Percentiles rank a stretch among this genome's conserved stretches.
Evolutionary conservation across 2,797 vertebrate genomes (phyloP).

Genomic region (Lagodon rhomboides): DNA sequence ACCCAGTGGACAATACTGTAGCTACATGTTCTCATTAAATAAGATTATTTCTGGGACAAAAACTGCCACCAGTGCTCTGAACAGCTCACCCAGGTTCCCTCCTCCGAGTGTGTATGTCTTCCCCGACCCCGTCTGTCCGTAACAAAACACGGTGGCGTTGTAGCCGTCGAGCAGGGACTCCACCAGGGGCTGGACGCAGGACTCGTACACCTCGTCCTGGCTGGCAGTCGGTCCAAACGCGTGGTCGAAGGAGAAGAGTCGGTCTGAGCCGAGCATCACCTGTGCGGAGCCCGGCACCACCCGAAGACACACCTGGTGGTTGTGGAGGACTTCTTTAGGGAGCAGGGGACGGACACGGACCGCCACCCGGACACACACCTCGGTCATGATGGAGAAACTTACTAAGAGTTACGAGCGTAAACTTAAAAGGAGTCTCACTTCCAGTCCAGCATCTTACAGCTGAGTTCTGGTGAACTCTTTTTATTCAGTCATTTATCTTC

Average conservation of each 20-base stretch:
- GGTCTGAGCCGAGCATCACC: slow-evolving; percentile 88
- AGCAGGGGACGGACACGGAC: slow-evolving; percentile 92
- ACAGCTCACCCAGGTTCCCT: slow-evolving; percentile 84
- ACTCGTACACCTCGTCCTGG: slow-evolving; percentile 90
- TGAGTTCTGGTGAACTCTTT: not conserved
- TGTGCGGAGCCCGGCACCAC: slow-evolving; percentile 85
- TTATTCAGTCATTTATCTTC: not conserved
- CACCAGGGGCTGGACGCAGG: slow-evolving; percentile 90
- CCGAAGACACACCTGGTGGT: slow-evolving; percentile 89
- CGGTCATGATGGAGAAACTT: slow-evolving; percentile 79
- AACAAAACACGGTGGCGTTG: slow-evolving; percentile 94
- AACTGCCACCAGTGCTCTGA: too few relatives aligned
- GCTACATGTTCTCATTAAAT: too few relatives aligned
- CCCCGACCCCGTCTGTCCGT: slow-evolving; percentile 94
- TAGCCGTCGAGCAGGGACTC: slow-evolving; percentile 88
- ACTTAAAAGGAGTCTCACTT: not conserved
- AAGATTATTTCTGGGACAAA: too few relatives aligned
- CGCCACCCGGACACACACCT: slow-evolving; percentile 91
- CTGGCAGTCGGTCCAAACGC: slow-evolving; percentile 89
- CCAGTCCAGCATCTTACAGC: not conserved
- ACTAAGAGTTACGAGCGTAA: fast-evolving
- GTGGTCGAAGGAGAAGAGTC: slow-evolving; percentile 91
- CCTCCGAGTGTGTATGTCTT: slow-evolving; percentile 94
- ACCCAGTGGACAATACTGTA: too few relatives aligned
- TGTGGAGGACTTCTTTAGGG: slow-evolving; percentile 89